phyloP scores from a whole-genome alignment of 2,797 vertebrate genomes.

The Spatula clypeata region DNA sequence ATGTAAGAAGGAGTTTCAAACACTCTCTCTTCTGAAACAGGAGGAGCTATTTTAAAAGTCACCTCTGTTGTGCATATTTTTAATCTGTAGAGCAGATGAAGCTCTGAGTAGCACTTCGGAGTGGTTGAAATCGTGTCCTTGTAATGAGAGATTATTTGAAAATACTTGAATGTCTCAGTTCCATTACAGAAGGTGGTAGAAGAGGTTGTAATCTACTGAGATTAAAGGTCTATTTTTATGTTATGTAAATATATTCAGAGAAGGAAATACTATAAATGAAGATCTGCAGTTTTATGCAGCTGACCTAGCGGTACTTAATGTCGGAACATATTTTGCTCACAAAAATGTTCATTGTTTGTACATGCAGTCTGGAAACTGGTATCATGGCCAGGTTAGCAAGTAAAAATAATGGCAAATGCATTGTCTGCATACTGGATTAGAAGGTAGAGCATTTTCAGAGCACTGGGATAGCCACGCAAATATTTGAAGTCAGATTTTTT shows the following conservation, averaged over 20 bases:
- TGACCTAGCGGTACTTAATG: not conserved
- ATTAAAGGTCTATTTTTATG: constrained; percentile 17
- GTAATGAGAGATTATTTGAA: not conserved
- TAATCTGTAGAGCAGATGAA: not conserved
- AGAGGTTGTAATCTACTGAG: not conserved
- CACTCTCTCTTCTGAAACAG: not conserved
- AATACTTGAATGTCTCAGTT: not conserved
- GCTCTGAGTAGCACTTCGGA: not conserved
- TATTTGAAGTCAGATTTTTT: not conserved
- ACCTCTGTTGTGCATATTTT: not conserved
- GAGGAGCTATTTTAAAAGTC: not conserved
- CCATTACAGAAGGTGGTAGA: not conserved
- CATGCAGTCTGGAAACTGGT: constrained; percentile 15
- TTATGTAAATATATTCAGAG: constrained; percentile 35
- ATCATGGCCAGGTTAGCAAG: not conserved
- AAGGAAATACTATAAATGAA: constrained; percentile 13
- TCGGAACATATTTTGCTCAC: not conserved
- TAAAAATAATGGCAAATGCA: not conserved
- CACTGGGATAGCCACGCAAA: not conserved
- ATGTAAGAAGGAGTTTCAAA: not conserved
- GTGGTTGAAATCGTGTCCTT: not conserved
- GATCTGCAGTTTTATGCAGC: not conserved
- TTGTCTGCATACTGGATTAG: not conserved
- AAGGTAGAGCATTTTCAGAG: not conserved
- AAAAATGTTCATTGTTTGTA: not conserved